phyloP scores from a whole-genome alignment of 2,888 invertebrate species.

The Scaptomyza caliginosa region DNA sequence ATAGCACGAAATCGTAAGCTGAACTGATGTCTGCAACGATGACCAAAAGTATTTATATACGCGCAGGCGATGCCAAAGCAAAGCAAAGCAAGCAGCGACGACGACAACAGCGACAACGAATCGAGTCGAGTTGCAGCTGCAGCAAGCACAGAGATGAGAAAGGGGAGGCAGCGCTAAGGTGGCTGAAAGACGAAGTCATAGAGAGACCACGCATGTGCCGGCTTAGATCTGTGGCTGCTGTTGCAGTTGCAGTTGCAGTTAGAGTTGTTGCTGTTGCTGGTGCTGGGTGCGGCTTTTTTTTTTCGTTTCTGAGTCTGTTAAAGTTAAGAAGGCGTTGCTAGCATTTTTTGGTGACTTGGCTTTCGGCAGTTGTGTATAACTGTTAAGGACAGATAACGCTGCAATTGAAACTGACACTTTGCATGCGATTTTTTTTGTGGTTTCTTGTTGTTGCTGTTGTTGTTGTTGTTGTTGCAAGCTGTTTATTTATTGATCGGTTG shows the following conservation, averaged over 20 bases:
- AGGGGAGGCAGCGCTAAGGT: constrained; percentile 1
- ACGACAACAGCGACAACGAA: constrained; percentile 33
- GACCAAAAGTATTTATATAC: constrained; percentile 85
- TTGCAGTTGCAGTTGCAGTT: constrained; percentile 12
- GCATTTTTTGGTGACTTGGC: constrained; percentile 53
- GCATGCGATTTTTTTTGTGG: constrained; percentile 11
- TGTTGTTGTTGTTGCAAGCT: constrained; percentile 50
- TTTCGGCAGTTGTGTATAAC: constrained; percentile 46
- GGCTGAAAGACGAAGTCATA: constrained; percentile 21
- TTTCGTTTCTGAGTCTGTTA: constrained; percentile 18
- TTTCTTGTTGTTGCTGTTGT: constrained; percentile 33
- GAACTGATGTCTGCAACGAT: constrained; percentile 84
- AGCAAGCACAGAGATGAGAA: constrained; percentile 15
- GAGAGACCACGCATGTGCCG: constrained; percentile 67
- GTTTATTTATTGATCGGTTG: constrained; percentile 73
- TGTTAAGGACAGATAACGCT: constrained; percentile 55
- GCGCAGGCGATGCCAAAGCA: constrained; percentile 64
- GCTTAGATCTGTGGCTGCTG: constrained; percentile 27
- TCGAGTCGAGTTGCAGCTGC: constrained; percentile 59
- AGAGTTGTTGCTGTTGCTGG: constrained; percentile 18
- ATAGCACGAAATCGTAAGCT: constrained; percentile 82
- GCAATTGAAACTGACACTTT: constrained; percentile 62
- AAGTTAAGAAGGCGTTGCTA: constrained; percentile 68
- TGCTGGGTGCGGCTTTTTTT: constrained; percentile 65
- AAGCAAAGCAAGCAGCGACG: constrained; percentile 41